Base-by-base conservation (phyloP, 2,888 invertebrate genomes). In the Thereva nobilitata region DNA sequence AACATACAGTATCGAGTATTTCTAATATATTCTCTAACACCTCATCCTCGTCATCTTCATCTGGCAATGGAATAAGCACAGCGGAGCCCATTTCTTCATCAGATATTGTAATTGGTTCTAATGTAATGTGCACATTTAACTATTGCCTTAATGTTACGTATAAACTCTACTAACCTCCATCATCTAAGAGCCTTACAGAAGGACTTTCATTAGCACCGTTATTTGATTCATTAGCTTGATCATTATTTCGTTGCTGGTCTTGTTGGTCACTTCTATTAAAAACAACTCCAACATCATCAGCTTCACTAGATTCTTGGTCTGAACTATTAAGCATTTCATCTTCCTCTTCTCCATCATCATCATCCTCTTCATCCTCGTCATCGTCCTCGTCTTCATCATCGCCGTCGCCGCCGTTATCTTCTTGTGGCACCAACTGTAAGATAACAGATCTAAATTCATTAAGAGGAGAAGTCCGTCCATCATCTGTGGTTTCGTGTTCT, bases 11-110 rank as follows among this genome's bases (percentile, higher is more conserved):
- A 53, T 66, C 64, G 9, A 68, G 49, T 10, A 70, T 67, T 37
- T 70, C 67, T 10, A 70, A 49, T 38, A 70, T 67, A n/a, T 66
- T 66, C 8, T 66, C 69, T 10, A 69, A 63, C 34, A 68, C 70
- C 23, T 68, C 69, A 37, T 68, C 71, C 52, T 69, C 67, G 66
- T 69, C 59, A 44, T 69, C 67, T 4, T 64, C 63, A n/a, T 34
- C 45, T 9, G 66, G 68, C 9, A 70, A 44, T 45, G 66, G 66
- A 9, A 68, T 64, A 10, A 68, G 44, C 34, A 50, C 66, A 37
- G 69, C 63, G 6, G 65, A 65, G 7, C 54, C 69, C 52, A 70
- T 67, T 35, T 66, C 66, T 8, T 53, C 59, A 9, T 67, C 50
- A 8, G 56, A 37, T 10, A 59, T 66, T 7, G 52, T 53, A 12